Evolutionary conservation across 2,113 vertebrate genomes (phyloP).

Genomic region (Xiphophorus maculatus): DNA sequence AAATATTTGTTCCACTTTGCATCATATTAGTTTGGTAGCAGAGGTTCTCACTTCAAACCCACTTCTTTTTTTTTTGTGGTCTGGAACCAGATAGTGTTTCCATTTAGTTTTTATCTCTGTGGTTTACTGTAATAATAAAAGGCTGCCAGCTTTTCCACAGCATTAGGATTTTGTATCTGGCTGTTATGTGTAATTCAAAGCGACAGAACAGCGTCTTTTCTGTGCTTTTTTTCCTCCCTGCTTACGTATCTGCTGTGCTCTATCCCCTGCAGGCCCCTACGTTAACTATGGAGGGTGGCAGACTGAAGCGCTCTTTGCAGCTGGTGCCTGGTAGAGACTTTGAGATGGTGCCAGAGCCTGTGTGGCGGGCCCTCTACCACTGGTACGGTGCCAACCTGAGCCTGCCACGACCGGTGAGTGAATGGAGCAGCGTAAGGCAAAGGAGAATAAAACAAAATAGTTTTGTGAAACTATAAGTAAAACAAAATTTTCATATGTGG

Average conservation of each 20-base stretch:
- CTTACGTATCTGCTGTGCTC: conserved; percentile 17
- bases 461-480: too few relatives aligned
- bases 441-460: too few relatives aligned
- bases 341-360: conserved; percentile 94
- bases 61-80: not conserved
- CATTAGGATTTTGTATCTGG: conserved; percentile 27
- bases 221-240: conserved; percentile 6
- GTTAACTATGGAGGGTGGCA: conserved; percentile 93
- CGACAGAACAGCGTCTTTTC: conserved; percentile 18
- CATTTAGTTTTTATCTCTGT: conserved; percentile 30
- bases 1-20: not conserved
- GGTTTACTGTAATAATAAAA: conserved; percentile 15
- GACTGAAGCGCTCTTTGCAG: conserved; percentile 86
- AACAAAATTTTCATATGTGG: too few relatives aligned
- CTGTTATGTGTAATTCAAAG: conserved; percentile 40
- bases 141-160: not conserved
- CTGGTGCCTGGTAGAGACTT: conserved; percentile 87
- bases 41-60: not conserved
- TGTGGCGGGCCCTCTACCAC: conserved; percentile 97
- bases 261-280: conserved; percentile 86
- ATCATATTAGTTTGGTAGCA: not conserved
- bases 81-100: conserved; percentile 36
- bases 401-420: conserved; percentile 92
- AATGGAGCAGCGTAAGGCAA: not conserved
- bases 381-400: conserved; percentile 98